These are phyloP conservation scores for Phalacrocorax aristotelis DNA, from an alignment of 2,113 vertebrate species.

Conservation along the genomic window DNA sequence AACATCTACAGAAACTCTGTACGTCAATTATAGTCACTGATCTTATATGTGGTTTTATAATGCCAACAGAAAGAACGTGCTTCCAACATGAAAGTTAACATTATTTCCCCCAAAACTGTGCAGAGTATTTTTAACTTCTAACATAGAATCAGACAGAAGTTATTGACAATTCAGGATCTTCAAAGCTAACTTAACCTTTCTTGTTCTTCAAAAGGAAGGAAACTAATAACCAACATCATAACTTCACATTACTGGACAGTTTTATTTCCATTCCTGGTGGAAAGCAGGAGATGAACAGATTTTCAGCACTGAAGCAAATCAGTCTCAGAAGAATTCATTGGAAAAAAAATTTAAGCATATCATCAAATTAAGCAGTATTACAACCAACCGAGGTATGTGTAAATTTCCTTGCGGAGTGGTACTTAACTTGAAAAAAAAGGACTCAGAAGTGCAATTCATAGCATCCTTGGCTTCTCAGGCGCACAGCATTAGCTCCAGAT, in stretches of 20 bases:
- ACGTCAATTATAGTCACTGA: neutral
- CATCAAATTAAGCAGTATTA: neutral
- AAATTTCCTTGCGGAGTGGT: neutral
- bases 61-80: accelerated
- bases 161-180: neutral
- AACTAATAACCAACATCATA: neutral
- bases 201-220: neutral
- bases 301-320: neutral
- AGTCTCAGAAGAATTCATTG: neutral
- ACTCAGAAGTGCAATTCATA: neutral
- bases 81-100: neutral
- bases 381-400: neutral
- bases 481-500: neutral
- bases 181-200: neutral
- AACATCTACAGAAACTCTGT: neutral
- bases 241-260: neutral
- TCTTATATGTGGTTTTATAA: neutral
- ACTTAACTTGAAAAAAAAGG: neutral
- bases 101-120: neutral
- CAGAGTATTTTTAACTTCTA: neutral
- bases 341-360: neutral
- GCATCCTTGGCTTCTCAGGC: neutral
- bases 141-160: neutral
- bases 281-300: neutral
- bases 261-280: neutral